These are phyloP conservation scores for Pluvianellus socialis DNA, from an alignment of 2,113 vertebrate species.

Conservation along the genomic window DNA sequence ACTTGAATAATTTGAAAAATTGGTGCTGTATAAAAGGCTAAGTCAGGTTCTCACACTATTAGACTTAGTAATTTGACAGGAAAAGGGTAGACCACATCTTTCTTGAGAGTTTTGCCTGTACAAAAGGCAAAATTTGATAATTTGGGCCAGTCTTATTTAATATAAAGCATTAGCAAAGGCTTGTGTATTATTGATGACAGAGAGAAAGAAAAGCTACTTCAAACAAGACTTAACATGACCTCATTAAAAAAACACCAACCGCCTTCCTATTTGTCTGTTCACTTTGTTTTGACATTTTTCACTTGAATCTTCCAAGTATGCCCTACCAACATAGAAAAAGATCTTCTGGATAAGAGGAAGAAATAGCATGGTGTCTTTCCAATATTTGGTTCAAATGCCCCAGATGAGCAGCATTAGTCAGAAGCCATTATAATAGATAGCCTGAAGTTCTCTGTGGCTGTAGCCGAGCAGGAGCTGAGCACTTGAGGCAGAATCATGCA, in stretches of 20 bases:
- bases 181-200: neutral
- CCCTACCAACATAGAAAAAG: neutral
- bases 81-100: neutral
- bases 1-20: neutral
- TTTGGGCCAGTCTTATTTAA: neutral
- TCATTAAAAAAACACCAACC: neutral
- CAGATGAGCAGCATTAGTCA: neutral
- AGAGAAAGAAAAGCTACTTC: neutral
- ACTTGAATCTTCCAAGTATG: neutral
- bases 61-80: neutral
- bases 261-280: neutral
- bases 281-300: neutral
- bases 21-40: neutral
- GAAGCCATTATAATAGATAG: neutral
- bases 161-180: neutral
- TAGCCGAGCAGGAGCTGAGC: neutral
- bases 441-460: neutral
- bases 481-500: neutral
- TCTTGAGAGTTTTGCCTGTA: neutral
- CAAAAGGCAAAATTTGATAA: neutral
- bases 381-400: neutral
- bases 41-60: neutral
- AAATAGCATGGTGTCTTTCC: neutral
- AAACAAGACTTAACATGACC: neutral
- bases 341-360: neutral